Evolutionary conservation across 92 coral and sea anemone genomes (phyloP), one percentile per base, ranked within the genome.

Genomic region (Blastomussa wellsi): DNA sequence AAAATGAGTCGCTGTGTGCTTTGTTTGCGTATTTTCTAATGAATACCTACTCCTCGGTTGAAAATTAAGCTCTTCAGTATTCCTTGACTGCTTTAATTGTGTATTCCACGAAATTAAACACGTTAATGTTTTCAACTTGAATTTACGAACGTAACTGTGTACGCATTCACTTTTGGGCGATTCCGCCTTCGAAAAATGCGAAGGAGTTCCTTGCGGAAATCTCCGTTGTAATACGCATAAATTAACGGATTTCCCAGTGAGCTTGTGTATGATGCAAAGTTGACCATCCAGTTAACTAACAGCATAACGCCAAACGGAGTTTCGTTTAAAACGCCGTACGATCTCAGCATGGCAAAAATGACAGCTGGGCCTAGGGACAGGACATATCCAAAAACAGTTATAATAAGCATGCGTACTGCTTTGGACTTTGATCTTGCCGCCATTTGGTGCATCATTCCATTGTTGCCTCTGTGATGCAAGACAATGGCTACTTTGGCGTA

Each of bases 351-450:
- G 11, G 80, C 48, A 10, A 89, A 20, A 59, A 79, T 53, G 22
- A 79, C 84, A 20, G 49, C 19, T 52, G 94, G 94, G 4, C 92
- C 94, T 81, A 86, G 80, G 24, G 87, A 75, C 19, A 92, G 24
- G 20, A 82, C 89, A 68, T 84, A 91, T 51, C 90, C 90, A 38
- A 79, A 73, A 5, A 92, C 90, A 75, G 84, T 79, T 29, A 92
- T 19, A 59, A 89, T 70, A 51, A 92, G 77, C 94, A 92, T 92
- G 41, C 89, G 90, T 14, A 87, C 88, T 10, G 95, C 90, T 80
- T 89, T 92, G 36, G 77, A 59, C 71, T 89, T 92, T 44, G 95
- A 74, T 65, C 84, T 92, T 79, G 87, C 88, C 57, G 90, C 95
- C 12, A 79, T 65, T 26, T 72, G 79, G 79, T 82, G 82, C 48